These are phyloP conservation scores for Patella pellucida DNA, from an alignment of 2,888 invertebrate genomes.

Conservation along the genomic window DNA sequence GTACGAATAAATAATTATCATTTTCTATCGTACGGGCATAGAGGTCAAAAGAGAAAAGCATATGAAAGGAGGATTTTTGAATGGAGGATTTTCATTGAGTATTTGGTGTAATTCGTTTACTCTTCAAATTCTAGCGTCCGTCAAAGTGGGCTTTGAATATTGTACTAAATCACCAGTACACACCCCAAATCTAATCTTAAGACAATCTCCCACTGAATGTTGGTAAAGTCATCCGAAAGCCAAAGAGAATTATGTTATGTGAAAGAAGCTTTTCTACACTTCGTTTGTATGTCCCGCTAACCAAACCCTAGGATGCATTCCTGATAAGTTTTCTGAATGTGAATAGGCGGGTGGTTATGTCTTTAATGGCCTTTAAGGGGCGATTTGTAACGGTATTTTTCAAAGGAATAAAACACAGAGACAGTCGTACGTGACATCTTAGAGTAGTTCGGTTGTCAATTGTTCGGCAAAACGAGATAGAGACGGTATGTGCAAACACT, in stretches of 20 bases:
- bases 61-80: too few relatives aligned
- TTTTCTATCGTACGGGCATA: too few relatives aligned
- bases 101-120: too few relatives aligned
- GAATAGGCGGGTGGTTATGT: neutral
- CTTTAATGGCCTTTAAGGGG: neutral
- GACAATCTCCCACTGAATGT: too few relatives aligned
- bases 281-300: neutral
- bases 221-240: neutral
- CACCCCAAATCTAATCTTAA: too few relatives aligned
- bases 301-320: neutral
- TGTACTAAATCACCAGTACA: too few relatives aligned
- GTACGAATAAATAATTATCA: too few relatives aligned
- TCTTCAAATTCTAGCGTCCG: too few relatives aligned
- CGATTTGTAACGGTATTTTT: neutral
- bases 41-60: too few relatives aligned
- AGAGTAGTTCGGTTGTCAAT: neutral
- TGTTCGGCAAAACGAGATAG: neutral
- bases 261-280: neutral
- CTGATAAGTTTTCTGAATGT: neutral
- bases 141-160: too few relatives aligned
- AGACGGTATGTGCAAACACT: conserved; percentile 1
- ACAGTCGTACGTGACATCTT: neutral
- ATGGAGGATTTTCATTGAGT: too few relatives aligned
- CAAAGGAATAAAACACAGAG: neutral
- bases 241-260: neutral